phyloP scores from a whole-genome alignment of 2,888 invertebrate genomes.

The Aphelenchoides bicaudatus region DNA sequence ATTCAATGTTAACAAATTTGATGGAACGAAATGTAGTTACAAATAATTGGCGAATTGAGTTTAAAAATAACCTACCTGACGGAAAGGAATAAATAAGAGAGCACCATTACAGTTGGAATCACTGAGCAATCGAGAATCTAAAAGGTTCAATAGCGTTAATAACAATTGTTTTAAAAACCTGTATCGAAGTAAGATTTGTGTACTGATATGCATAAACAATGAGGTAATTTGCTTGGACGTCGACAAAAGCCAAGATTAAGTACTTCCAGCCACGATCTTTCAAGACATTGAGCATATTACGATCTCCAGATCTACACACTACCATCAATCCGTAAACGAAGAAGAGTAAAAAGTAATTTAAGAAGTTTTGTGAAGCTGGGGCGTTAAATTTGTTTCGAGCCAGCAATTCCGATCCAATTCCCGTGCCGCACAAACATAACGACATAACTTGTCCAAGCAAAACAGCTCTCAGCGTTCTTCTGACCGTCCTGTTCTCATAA shows the following conservation, averaged over 20 bases:
- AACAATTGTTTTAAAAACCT: constrained; percentile 65
- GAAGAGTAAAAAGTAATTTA: constrained; percentile 75
- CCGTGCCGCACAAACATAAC: constrained; percentile 74
- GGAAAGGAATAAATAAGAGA: constrained; percentile 75
- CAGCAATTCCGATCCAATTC: constrained; percentile 72
- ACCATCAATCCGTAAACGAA: constrained; percentile 75
- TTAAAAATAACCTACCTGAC: too few species aligned
- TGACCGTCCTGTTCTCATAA: constrained; percentile 52
- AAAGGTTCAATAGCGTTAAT: constrained; percentile 64
- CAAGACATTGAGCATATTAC: constrained; percentile 67
- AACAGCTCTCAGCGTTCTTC: constrained; percentile 60
- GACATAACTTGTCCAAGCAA: constrained; percentile 71
- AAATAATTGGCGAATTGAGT: constrained; percentile 40
- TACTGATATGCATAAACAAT: constrained; percentile 77
- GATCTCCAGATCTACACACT: constrained; percentile 65
- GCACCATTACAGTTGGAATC: constrained; percentile 74
- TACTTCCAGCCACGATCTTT: constrained; percentile 75
- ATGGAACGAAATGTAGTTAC: too few species aligned
- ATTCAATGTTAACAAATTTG: too few species aligned
- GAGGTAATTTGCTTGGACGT: constrained; percentile 81
- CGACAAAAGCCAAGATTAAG: constrained; percentile 73
- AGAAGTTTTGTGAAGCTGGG: constrained; percentile 76
- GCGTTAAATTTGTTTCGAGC: constrained; percentile 70
- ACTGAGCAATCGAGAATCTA: constrained; percentile 81
- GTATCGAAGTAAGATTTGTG: constrained; percentile 72